A percentile compares a stretch with the other conserved stretches of the same genome.
phyloP scores from a whole-genome alignment of 2,888 invertebrate genomes.

The Calliphora vomitoria region DNA sequence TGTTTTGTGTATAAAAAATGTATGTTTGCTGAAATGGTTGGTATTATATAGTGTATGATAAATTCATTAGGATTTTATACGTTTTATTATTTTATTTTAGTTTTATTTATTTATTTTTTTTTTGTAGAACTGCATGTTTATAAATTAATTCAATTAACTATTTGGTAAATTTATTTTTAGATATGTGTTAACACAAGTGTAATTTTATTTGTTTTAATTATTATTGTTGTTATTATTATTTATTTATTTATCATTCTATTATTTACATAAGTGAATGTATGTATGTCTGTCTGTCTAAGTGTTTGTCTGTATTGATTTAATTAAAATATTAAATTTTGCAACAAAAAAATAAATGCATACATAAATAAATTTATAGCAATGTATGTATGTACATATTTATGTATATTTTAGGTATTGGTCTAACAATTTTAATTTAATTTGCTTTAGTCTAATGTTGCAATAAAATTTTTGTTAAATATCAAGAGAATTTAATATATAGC shows the following conservation, averaged over 20 bases:
- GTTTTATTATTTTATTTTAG: constrained; percentile 20
- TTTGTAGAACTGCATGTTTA: constrained; percentile 66
- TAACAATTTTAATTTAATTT: background rate
- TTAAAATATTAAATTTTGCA: constrained; percentile 48
- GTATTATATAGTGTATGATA: constrained; percentile 43
- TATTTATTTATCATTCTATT: constrained; percentile 52
- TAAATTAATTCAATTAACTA: constrained; percentile 72
- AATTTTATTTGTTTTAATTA: constrained; percentile 61
- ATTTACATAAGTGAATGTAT: constrained; percentile 41
- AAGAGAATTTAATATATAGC: background rate
- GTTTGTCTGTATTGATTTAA: constrained; percentile 49
- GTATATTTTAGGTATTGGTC: constrained; percentile 10
- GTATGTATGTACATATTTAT: background rate
- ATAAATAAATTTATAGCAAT: background rate
- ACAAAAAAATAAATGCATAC: background rate
- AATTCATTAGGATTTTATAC: constrained; percentile 61
- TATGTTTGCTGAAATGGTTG: constrained; percentile 30
- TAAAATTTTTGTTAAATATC: background rate
- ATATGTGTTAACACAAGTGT: constrained; percentile 74
- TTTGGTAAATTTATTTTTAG: constrained; percentile 69
- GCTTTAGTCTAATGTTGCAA: background rate
- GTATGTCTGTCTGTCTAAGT: constrained; percentile 37
- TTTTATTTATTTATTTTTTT: constrained; percentile 22
- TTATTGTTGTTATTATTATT: constrained; percentile 57
- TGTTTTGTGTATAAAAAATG: constrained; percentile 45